Conservation (phyloP, 2,113 vertebrate species). For the Sprattus sprattus region DNA sequence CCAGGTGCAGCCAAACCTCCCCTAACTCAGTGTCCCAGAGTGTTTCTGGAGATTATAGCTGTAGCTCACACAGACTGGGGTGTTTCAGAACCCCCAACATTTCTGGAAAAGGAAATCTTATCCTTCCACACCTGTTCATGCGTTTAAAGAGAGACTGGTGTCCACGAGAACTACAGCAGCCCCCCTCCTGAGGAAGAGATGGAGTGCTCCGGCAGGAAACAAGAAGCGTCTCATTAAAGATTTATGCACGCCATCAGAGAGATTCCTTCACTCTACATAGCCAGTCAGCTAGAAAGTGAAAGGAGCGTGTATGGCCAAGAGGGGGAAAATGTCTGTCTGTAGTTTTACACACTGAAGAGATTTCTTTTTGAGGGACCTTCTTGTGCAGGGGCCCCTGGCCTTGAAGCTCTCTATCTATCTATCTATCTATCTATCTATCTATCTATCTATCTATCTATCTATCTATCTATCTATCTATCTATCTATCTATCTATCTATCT, state of each 20-base stretch:
- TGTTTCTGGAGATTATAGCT: background rate
- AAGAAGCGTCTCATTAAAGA: constrained; percentile 18
- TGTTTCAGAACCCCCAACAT: background rate
- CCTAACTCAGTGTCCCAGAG: too few species aligned
- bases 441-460: too few species aligned
- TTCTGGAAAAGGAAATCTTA: background rate
- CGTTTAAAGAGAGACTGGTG: constrained; percentile 8
- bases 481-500: too few species aligned
- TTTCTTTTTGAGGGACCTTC: background rate
- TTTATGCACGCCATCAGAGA: constrained; percentile 22
- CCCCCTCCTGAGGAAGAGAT: background rate
- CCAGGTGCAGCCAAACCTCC: too few species aligned
- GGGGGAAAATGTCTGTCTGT: background rate
- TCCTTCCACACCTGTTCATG: constrained; percentile 26
- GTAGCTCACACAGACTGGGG: background rate
- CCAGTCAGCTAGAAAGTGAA: constrained; percentile 24
- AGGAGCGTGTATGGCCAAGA: background rate
- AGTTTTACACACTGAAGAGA: background rate
- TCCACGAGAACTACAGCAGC: constrained; percentile 13
- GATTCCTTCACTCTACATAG: constrained; percentile 21
- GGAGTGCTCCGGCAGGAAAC: background rate
- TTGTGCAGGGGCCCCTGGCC: background rate
- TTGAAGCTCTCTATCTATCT: background rate
- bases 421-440: too few species aligned
- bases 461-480: too few species aligned